Evolutionary conservation across 2,113 vertebrate genomes (phyloP), one percentile per base, ranked within the genome.

Genomic region (Hydrochoerus hydrochaeris): DNA sequence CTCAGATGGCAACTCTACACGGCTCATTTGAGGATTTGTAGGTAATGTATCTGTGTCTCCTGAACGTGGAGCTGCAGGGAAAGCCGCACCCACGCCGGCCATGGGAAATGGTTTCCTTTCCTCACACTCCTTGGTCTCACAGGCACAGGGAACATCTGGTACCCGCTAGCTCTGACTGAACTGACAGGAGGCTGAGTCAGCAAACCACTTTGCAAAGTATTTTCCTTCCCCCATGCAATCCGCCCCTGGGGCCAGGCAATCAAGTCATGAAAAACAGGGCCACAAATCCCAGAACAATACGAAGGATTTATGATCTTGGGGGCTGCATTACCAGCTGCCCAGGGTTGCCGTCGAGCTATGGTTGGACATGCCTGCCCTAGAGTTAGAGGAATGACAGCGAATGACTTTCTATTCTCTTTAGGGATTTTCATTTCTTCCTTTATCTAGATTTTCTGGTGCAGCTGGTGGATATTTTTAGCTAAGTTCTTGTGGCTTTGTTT

Each of bases 361-460:
- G 73, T 16, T 30, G 26, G 13, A 49, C 26, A 41, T 1, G 8
- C 69, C n/a, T 73, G 69, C 69, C 69, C 32, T 65, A 73, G 28
- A 80, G 38, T 35, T 32, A 65, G 62, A 19, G 9, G 12, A 96
- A 71, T 30, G 63, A 62, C 58, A 44, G 60, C 11, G 24, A 11
- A 46, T 78, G 26, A 63, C 24, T 75, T 88, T 52, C n/a, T 82
- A 2, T 81, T 86, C 52, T 93, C 58, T 67, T 57, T 75, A 87
- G 28, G 35, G 30, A 4, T 75, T 78, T 82, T 32, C 19, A 67
- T 81, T 85, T 95, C 41, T 91, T 84, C 1, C 19, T 85, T 94
- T 41, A 95, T 69, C 77, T 54, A 52, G 75, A 83, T 22, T 87
- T 93, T 95, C 94, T 95, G 49, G 57, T 19, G 3, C 4, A 62